Evolutionary conservation across 2,797 vertebrate species (phyloP).

Genomic region (Rhyacichthys aspro): DNA sequence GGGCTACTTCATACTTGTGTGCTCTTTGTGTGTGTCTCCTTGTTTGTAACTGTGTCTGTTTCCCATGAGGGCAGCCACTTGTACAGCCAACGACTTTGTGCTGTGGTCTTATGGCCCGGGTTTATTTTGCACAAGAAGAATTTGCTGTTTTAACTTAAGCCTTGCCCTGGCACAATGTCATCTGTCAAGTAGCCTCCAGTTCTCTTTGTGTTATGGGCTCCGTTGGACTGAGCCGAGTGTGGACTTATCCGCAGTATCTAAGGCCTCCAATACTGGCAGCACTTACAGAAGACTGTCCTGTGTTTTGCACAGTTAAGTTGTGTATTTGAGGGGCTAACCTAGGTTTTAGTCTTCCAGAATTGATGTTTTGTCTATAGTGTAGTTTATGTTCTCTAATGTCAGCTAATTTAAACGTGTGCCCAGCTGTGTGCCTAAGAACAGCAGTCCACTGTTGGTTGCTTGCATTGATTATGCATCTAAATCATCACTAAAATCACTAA

Average conservation of each 20-base stretch:
- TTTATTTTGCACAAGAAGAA: constrained; percentile 48
- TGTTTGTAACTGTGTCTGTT: constrained; percentile 23
- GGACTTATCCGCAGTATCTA: constrained; percentile 51
- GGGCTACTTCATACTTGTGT: constrained; percentile 32
- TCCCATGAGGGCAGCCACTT: constrained; percentile 47
- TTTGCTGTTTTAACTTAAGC: constrained; percentile 48
- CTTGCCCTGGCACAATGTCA: constrained; percentile 60
- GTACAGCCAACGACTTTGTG: constrained; percentile 48
- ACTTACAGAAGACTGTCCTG: constrained; percentile 13
- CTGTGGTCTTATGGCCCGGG: constrained; percentile 36
- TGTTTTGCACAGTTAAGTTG: neutral
- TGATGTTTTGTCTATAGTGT: too few species aligned
- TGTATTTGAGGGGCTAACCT: too few species aligned
- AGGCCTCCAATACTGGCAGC: constrained; percentile 59
- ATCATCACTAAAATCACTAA: too few species aligned
- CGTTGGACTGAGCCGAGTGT: constrained; percentile 54
- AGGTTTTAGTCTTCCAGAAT: too few species aligned
- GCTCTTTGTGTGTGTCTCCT: constrained; percentile 25
- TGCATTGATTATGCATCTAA: too few species aligned
- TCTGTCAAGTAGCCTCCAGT: constrained; percentile 54
- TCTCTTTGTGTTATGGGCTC: constrained; percentile 49
- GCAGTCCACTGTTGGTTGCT: too few species aligned
- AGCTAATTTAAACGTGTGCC: too few species aligned
- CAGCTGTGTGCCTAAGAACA: too few species aligned
- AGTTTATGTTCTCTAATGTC: too few species aligned